phyloP scores from a whole-genome alignment of 2,888 invertebrate genomes.

The Incurvaria masculella region DNA sequence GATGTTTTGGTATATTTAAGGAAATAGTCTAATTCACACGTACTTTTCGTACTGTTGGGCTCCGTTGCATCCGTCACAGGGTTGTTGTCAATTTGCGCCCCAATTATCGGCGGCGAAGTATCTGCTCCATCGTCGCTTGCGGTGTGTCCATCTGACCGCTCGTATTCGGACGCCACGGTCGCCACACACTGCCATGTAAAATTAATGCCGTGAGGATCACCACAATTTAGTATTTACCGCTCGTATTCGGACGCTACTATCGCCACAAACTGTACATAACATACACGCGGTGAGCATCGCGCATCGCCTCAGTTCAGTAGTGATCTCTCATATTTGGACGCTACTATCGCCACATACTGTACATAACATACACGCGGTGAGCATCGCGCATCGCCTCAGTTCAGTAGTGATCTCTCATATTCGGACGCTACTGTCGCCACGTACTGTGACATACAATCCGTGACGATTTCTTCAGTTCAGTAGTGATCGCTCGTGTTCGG shows the following conservation, averaged over 20 bases:
- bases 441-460: slow-evolving; percentile 23
- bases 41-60: too few species aligned
- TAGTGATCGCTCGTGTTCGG: neutral
- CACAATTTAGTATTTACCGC: slow-evolving; percentile 21
- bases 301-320: neutral
- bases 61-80: too few species aligned
- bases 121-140: neutral
- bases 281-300: neutral
- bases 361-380: slow-evolving; percentile 13
- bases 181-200: slow-evolving; percentile 12
- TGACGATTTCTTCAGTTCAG: neutral
- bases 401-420: neutral
- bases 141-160: neutral
- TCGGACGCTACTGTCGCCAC: neutral
- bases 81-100: too few species aligned
- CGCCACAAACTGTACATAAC: slow-evolving; percentile 28
- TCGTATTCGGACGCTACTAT: slow-evolving; percentile 27
- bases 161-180: slow-evolving; percentile 12
- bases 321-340: neutral
- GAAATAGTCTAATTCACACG: too few species aligned
- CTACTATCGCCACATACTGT: slow-evolving; percentile 21
- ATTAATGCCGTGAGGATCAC: slow-evolving; percentile 14
- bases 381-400: neutral
- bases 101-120: neutral
- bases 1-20: too few species aligned